Evolutionary conservation across 2,797 vertebrate genomes (phyloP), one percentile per base, ranked within the genome.

Genomic region (Aviceda cuculoides): DNA sequence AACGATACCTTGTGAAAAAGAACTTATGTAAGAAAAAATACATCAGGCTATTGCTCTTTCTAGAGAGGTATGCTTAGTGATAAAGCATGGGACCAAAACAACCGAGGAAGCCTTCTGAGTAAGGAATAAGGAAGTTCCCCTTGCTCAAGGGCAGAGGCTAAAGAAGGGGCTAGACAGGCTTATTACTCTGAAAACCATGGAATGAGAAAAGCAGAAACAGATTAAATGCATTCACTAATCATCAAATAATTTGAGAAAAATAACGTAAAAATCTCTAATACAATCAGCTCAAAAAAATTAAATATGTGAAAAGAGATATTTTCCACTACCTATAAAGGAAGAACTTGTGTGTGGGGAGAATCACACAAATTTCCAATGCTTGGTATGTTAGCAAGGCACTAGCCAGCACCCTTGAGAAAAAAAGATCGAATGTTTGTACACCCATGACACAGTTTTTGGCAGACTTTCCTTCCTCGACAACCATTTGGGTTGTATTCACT

Each of bases 381-480:
- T 85, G 40, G 21, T 87, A 82, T 29, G 28, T 89, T 44, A 92
- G 29, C 52, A 94, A 83, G 59, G 31, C 71, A 70, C 39, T 87
- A 50, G 49, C 65, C 83, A 70, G 67, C 15, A 96, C 70, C 22
- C 71, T 59, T 66, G 83, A 90, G 93, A 61, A 89, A 87, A 86
- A 87, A 85, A 94, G 22, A 78, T 56, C 40, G 74, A 87, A 91
- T 65, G 56, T 90, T 71, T 94, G 92, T 63, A 92, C 55, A 88
- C 24, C 33, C 72, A 81, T 78, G 75, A 74, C 61, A 73, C 49
- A 65, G n/a, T 31, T 93, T 89, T 73, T 95, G 94, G 59, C 74
- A 92, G 87, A 63, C 33, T 26, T 74, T 67, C 35, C 82, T 46
- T 92, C 40, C 74, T 89, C 72, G 44, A 35, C 47, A 87, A 70